phyloP scores from a whole-genome alignment of 2,113 vertebrate species.

The Clarias batrachus region DNA sequence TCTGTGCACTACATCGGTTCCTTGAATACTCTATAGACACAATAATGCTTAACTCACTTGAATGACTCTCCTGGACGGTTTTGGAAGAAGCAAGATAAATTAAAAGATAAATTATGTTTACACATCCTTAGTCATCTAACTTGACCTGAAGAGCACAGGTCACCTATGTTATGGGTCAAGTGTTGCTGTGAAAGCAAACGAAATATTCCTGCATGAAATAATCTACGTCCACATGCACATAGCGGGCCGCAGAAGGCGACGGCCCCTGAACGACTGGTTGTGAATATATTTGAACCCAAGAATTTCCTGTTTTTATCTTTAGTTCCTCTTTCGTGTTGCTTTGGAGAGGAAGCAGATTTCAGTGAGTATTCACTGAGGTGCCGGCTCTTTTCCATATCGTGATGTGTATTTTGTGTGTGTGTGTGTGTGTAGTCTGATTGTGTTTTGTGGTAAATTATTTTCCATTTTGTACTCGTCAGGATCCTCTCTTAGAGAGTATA shows the following conservation, averaged over 20 bases:
- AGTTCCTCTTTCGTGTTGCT: slow-evolving; percentile 82
- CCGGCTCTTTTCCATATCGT: slow-evolving; percentile 37
- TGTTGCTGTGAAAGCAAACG: background rate
- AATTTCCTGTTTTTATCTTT: slow-evolving; percentile 69
- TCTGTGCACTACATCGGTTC: background rate
- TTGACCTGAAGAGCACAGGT: too few relatives aligned
- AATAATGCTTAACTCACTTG: too few relatives aligned
- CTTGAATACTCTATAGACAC: background rate
- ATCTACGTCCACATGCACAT: background rate
- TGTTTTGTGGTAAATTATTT: slow-evolving; percentile 14
- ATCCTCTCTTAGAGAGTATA: slow-evolving; percentile 5
- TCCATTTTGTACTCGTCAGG: slow-evolving; percentile 23
- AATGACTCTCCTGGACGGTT: background rate
- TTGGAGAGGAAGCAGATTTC: slow-evolving; percentile 80
- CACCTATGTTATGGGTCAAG: too few relatives aligned
- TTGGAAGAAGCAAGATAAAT: background rate
- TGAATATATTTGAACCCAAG: slow-evolving; percentile 54
- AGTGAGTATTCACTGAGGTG: slow-evolving; percentile 76
- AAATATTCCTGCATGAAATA: background rate
- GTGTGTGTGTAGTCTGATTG: slow-evolving; percentile 25
- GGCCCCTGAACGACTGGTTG: background rate
- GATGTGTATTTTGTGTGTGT: slow-evolving; percentile 45
- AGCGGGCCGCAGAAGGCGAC: background rate
- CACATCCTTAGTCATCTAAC: too few relatives aligned
- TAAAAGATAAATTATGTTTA: too few relatives aligned